Conservation (phyloP, 2,113 vertebrate species). For the Plecturocebus donacophilus region DNA sequence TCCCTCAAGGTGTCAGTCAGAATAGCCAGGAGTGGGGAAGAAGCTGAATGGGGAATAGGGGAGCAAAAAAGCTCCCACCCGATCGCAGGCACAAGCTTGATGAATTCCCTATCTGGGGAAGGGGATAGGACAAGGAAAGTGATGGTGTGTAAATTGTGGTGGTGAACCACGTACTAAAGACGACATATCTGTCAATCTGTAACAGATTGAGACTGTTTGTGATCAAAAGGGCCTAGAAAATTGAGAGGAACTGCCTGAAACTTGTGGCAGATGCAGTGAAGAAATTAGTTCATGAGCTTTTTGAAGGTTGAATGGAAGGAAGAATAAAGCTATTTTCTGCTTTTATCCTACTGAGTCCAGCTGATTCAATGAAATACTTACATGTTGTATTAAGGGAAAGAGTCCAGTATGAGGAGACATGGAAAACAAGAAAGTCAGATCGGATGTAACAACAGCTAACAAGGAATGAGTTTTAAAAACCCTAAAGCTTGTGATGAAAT, state of each 20-base stretch:
- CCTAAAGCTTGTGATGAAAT: not conserved
- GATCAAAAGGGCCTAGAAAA: not conserved
- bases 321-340: not conserved
- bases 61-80: not conserved
- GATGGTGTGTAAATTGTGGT: not conserved
- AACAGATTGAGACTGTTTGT: not conserved
- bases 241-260: not conserved
- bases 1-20: not conserved
- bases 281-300: not conserved
- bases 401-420: not conserved
- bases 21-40: not conserved
- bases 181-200: no score
- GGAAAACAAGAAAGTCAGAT: not conserved
- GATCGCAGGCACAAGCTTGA: not conserved
- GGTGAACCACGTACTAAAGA: no score
- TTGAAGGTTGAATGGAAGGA: not conserved
- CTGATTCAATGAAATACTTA: not conserved
- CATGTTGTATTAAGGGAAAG: not conserved
- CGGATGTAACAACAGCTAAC: not conserved
- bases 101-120: not conserved
- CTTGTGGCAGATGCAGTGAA: not conserved
- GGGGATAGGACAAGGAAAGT: not conserved
- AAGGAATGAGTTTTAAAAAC: not conserved
- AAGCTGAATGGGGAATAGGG: not conserved
- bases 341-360: not conserved